Base-by-base conservation (phyloP, 1,140 invertebrate genomes). In the Leptinotarsa defecta region DNA sequence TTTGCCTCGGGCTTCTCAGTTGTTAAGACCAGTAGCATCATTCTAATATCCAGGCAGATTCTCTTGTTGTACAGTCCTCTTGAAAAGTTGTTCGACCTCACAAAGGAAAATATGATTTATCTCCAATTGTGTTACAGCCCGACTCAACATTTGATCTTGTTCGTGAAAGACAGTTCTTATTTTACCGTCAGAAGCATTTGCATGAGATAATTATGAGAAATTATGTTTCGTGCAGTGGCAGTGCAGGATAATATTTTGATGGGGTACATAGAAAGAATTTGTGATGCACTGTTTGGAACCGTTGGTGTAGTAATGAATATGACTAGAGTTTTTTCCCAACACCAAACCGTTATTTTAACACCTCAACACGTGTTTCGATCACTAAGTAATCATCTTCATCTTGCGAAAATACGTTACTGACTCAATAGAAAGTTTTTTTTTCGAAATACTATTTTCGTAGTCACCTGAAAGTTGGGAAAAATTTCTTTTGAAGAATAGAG, bases 21-120 rank as follows among this genome's bases (percentile, higher is more conserved):
- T 61, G 48, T 48, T 71, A 71, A 71, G 70, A 48, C 70, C 70
- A 71, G 70, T 71, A 71, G 70, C 70, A 71, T 71, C 70, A 71
- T 57, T 71, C 70, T 71, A 71, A 71, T 71, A 71, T 71, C 70
- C 57, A 71, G 70, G 61, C 70, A 71, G 70, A 71, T 71, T 71
- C 57, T 71, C 48, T 71, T 71, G 70, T 71, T 71, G 70, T 71
- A 71, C 70, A 71, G 70, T 71, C 70, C 57, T 48, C 52, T 24
- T 71, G 52, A 71, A 71, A 71, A 71, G 57, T 62, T 71, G 70
- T 27, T 71, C 57, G 19, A 62, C 13, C 57, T 61, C 52, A 71
- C 22, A 22, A 49, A 62, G 70, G 22, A 71, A 24, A 71, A 71
- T 61, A 71, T 71, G 70, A 71, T 71, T 71, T 71, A 71, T 71